Conservation (phyloP, 2,888 invertebrate species). For the Calephelis perditalis region DNA sequence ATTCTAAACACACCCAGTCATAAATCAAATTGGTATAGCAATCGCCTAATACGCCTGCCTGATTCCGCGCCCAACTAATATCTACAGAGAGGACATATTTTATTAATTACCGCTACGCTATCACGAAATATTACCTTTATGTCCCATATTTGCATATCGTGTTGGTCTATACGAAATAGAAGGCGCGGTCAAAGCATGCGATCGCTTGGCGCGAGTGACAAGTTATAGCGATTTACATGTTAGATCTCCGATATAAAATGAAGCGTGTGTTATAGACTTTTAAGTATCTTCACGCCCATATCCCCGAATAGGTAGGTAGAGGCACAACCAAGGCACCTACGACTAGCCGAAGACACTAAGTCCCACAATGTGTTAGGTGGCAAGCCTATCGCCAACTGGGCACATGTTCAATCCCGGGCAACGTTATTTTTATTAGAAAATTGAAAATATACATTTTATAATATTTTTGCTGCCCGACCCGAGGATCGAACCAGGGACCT, state of each 20-base stretch:
- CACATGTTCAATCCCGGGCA: too few relatives aligned
- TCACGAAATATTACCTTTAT: constrained; percentile 76
- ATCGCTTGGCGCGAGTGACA: constrained; percentile 34
- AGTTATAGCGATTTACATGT: constrained; percentile 22
- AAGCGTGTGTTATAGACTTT: too few relatives aligned
- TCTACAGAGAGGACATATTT: constrained; percentile 63
- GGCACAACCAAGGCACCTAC: too few relatives aligned
- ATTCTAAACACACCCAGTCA: constrained; percentile 31
- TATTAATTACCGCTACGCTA: constrained; percentile 71
- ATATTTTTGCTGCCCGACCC: too few relatives aligned
- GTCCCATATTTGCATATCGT: constrained; percentile 75
- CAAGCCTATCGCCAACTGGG: too few relatives aligned
- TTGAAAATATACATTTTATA: too few relatives aligned
- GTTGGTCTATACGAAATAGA: constrained; percentile 55
- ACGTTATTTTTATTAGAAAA: too few relatives aligned
- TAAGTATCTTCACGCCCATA: too few relatives aligned
- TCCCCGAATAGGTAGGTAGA: too few relatives aligned
- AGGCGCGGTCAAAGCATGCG: constrained; percentile 60
- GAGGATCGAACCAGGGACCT: too few relatives aligned
- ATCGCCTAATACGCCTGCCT: constrained; percentile 32
- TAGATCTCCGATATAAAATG: background rate
- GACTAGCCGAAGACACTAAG: too few relatives aligned
- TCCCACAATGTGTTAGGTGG: too few relatives aligned
- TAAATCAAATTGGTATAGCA: constrained; percentile 34
- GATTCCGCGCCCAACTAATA: constrained; percentile 55